phyloP scores from a whole-genome alignment of 2,888 invertebrate genomes.

The Dicranocentrus wangi region DNA sequence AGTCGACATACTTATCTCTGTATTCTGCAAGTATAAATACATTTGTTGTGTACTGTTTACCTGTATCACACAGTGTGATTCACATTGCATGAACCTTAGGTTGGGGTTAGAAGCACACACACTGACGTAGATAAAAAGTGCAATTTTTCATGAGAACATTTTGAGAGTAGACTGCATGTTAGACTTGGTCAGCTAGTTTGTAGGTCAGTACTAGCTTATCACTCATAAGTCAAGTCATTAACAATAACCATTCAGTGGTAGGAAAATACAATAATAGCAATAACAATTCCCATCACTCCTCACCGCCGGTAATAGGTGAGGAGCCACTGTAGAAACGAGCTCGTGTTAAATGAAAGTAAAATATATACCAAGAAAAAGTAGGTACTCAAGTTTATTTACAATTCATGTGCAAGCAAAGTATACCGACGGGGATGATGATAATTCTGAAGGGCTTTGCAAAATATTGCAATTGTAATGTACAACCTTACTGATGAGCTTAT shows the following conservation, averaged over 20 bases:
- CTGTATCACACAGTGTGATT: too few species aligned
- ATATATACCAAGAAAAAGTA: not conserved
- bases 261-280: not conserved
- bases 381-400: too few species aligned
- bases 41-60: too few species aligned
- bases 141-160: slow-evolving; percentile 21
- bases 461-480: too few species aligned
- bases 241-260: not conserved
- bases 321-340: not conserved
- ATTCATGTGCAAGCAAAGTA: too few species aligned
- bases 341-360: slow-evolving; percentile 10
- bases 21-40: too few species aligned
- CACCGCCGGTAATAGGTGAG: slow-evolving; percentile 1
- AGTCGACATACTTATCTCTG: too few species aligned
- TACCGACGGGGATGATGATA: too few species aligned
- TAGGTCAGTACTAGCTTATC: slow-evolving; percentile 43
- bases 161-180: slow-evolving; percentile 12
- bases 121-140: not conserved
- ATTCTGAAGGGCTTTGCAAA: too few species aligned
- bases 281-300: slow-evolving; percentile 11
- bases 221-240: not conserved
- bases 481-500: too few species aligned
- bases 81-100: too few species aligned
- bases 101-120: too few species aligned
- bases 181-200: slow-evolving; percentile 56